These are phyloP conservation scores for Agonopterix arenella DNA, from an alignment of 2,888 invertebrate genomes.

Conservation along the genomic window DNA sequence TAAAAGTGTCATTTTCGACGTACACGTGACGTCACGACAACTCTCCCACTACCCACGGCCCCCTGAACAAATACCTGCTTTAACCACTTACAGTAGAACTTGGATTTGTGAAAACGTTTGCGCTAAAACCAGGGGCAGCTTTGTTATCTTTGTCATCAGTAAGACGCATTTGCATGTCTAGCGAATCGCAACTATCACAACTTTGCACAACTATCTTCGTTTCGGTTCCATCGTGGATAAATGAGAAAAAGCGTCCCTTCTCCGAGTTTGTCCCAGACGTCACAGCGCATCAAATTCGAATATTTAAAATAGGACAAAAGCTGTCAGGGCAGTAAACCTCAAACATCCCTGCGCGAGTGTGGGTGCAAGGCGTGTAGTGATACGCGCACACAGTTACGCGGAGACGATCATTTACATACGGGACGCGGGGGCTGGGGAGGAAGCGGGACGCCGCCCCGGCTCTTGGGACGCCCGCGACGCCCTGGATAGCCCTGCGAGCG, in stretches of 20 bases:
- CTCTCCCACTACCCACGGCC: conserved; percentile 18
- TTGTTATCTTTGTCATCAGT: conserved; percentile 62
- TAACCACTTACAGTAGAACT: conserved; percentile 22
- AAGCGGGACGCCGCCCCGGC: conserved; percentile 37
- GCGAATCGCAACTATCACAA: conserved; percentile 14
- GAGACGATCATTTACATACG: conserved; percentile 77
- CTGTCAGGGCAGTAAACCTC: conserved; percentile 73
- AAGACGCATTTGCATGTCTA: conserved; percentile 52
- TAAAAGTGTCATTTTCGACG: conserved; percentile 75
- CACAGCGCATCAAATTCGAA: conserved; percentile 50
- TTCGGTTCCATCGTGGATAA: conserved; percentile 10
- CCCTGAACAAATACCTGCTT: conserved; percentile 27
- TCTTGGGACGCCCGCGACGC: conserved; percentile 41
- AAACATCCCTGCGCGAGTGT: conserved; percentile 44
- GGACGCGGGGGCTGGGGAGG: conserved; percentile 41
- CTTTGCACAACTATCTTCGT: conserved; percentile 21
- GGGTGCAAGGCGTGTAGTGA: conserved; percentile 34
- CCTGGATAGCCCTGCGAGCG: conserved; percentile 39
- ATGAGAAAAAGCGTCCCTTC: conserved; percentile 8
- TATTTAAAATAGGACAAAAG: conserved; percentile 72
- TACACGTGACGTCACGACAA: conserved; percentile 65
- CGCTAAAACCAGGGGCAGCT: conserved; percentile 48
- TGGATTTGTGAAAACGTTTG: conserved; percentile 33
- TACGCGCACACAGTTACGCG: conserved; percentile 52
- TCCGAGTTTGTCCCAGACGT: conserved; percentile 29